Evolutionary conservation across 2,888 invertebrate species (phyloP).

Genomic region (Pelosia muscerda): DNA sequence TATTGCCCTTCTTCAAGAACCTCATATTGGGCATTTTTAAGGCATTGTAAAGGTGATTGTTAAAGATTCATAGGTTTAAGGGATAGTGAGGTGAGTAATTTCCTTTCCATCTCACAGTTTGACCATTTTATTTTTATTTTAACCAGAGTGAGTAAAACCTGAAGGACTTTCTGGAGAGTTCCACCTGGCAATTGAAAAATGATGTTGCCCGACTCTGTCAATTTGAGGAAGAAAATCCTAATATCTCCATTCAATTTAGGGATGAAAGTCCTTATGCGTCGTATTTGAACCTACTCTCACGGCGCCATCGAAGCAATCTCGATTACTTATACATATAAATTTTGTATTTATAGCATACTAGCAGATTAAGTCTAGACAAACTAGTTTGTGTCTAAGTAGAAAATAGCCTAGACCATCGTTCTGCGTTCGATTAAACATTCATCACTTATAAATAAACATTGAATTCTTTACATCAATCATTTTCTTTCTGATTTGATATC

Average conservation of each 20-base stretch:
- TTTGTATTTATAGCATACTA: constrained; percentile 4
- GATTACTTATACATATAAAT: not conserved
- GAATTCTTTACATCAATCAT: not conserved
- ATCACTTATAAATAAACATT: not conserved
- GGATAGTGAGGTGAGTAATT: no score
- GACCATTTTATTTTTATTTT: no score
- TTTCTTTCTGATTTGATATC: not conserved
- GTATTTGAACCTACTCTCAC: not conserved
- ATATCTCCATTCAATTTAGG: no score
- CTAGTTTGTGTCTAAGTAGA: constrained; percentile 7
- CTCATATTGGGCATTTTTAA: no score
- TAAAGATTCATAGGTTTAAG: no score
- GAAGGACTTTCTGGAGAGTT: not conserved
- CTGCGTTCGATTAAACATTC: not conserved
- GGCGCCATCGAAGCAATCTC: not conserved
- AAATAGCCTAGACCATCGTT: not conserved
- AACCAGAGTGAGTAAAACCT: not conserved
- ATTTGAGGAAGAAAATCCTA: no score
- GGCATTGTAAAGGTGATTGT: no score
- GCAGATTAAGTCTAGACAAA: constrained; percentile 6
- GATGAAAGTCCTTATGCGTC: not conserved
- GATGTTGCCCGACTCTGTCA: no score
- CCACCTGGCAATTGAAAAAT: no score
- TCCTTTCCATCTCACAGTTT: no score
- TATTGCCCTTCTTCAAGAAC: no score